These are phyloP conservation scores for Dicroscelio sp. DNA, from an alignment of 2,888 invertebrate genomes.

Conservation along the genomic window DNA sequence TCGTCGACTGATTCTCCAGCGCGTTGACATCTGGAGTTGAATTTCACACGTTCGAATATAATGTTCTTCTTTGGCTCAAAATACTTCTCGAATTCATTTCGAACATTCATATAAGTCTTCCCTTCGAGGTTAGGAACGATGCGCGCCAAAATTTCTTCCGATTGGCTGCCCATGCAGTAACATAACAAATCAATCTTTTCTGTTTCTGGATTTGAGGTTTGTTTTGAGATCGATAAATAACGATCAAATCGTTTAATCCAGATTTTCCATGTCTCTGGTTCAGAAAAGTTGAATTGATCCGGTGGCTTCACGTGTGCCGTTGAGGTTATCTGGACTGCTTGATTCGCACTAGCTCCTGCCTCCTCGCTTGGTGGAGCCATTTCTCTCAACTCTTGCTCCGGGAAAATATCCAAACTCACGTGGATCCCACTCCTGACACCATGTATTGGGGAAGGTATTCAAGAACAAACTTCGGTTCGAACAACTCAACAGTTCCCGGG, in stretches of 20 bases:
- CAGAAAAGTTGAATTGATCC: constrained; percentile 64
- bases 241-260: constrained; percentile 76
- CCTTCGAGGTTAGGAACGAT: constrained; percentile 33
- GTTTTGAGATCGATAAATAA: constrained; percentile 69
- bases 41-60: constrained; percentile 83
- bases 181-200: constrained; percentile 82
- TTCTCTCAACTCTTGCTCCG: too few relatives aligned
- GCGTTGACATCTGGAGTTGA: constrained; percentile 81
- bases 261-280: constrained; percentile 53
- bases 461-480: too few relatives aligned
- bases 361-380: too few relatives aligned
- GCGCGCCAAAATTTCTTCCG: constrained; percentile 81
- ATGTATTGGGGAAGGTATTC: too few relatives aligned
- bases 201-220: constrained; percentile 52
- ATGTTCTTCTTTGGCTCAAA: constrained; percentile 82
- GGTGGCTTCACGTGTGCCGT: too few relatives aligned
- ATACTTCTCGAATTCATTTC: constrained; percentile 71
- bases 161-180: constrained; percentile 70
- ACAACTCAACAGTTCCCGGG: too few relatives aligned
- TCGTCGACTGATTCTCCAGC: constrained; percentile 71
- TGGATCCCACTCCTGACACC: too few relatives aligned
- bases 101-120: constrained; percentile 9
- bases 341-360: too few relatives aligned
- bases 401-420: too few relatives aligned
- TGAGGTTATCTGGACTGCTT: too few relatives aligned